A percentile compares a stretch with the other conserved stretches of the same genome.
These are phyloP conservation scores for Phymatocera aterrima DNA, from an alignment of 2,888 invertebrate genomes.

Conservation along the genomic window DNA sequence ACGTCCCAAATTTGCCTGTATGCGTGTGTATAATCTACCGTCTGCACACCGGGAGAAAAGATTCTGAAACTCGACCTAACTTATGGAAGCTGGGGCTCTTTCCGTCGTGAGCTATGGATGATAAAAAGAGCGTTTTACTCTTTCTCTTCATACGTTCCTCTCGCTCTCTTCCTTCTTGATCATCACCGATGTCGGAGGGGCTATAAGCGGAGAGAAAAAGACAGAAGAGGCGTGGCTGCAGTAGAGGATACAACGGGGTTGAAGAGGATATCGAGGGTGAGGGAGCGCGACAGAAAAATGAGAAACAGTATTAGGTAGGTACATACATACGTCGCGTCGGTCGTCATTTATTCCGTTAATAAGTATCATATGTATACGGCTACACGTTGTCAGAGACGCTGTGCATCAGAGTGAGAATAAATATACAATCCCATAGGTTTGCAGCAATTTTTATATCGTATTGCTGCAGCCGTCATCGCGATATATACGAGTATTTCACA, in stretches of 20 bases:
- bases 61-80: slow-evolving; percentile 56
- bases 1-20: no score
- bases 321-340: no score
- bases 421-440: no score
- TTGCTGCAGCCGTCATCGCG: not conserved
- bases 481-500: no score
- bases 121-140: slow-evolving; percentile 32
- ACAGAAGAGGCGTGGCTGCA: slow-evolving; percentile 1
- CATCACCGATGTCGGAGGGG: slow-evolving; percentile 9
- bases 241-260: not conserved
- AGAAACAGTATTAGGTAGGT: no score
- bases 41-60: slow-evolving; percentile 39
- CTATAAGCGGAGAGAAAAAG: not conserved
- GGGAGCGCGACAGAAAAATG: slow-evolving; percentile 20
- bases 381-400: no score
- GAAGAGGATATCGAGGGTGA: not conserved
- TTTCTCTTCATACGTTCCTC: not conserved
- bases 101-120: slow-evolving; percentile 46
- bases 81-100: slow-evolving; percentile 51
- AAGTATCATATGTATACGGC: no score
- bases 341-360: no score
- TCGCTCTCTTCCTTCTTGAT: slow-evolving; percentile 32
- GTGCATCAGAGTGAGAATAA: no score
- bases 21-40: slow-evolving; percentile 46
- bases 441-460: slow-evolving; percentile 15